Percentiles rank a stretch among this genome's conserved stretches.
Evolutionary conservation across 2,113 vertebrate species (phyloP).

Genomic region (Pica pica): DNA sequence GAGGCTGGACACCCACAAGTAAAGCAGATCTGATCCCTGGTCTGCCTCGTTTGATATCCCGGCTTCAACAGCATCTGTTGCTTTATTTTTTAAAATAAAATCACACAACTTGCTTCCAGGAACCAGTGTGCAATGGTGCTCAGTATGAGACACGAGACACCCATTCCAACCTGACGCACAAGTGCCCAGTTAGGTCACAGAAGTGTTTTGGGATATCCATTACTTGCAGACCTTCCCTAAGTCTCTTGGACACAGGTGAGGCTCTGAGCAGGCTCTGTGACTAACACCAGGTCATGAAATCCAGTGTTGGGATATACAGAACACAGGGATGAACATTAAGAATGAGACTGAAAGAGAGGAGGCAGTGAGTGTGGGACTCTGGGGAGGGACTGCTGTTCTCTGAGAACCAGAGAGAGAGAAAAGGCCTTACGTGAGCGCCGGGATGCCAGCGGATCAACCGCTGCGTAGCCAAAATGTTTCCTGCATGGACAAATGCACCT

Average conservation of each 20-base stretch:
- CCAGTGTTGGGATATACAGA: not conserved
- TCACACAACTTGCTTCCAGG: not conserved
- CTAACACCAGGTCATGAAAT: not conserved
- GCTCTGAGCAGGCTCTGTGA: not conserved
- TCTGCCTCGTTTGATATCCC: not conserved
- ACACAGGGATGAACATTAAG: not conserved
- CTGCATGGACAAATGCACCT: conserved; percentile 89
- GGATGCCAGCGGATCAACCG: conserved; percentile 88
- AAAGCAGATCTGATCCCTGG: not conserved
- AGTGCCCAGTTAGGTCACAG: not conserved
- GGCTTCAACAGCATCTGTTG: not conserved
- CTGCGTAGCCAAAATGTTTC: conserved; percentile 91
- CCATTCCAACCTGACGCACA: not conserved
- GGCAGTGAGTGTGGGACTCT: not conserved
- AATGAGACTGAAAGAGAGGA: not conserved
- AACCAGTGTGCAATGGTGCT: not conserved
- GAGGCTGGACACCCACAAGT: not conserved
- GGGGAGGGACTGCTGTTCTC: not conserved
- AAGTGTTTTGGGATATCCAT: not conserved
- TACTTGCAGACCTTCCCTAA: not conserved
- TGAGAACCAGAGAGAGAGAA: not conserved
- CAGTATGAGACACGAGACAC: not conserved
- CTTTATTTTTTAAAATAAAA: not conserved
- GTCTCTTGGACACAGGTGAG: not conserved
- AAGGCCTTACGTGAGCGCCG: conserved; percentile 85